These are phyloP conservation scores for Pampus argenteus DNA, from an alignment of 2,797 vertebrate species.

Conservation along the genomic window DNA sequence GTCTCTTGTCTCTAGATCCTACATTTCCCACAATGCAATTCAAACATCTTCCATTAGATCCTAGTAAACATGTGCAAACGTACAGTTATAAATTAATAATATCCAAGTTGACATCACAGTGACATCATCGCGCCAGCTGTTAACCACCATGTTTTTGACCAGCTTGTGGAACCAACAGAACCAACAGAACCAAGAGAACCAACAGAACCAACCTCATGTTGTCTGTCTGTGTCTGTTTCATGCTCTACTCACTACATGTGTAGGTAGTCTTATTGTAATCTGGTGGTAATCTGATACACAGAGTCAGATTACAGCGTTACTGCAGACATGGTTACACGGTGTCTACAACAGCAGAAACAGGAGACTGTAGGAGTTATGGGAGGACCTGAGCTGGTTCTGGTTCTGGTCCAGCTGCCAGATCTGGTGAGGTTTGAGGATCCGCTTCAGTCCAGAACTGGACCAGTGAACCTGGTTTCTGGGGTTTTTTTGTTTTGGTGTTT, in stretches of 20 bases:
- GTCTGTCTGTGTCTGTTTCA: background rate
- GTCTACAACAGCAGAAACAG: slow-evolving; percentile 2
- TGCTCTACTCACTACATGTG: background rate
- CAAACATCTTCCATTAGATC: background rate
- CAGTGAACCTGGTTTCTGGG: no score
- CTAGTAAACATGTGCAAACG: background rate
- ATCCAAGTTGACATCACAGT: no score
- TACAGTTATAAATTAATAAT: background rate
- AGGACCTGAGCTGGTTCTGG: background rate
- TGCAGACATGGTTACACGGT: slow-evolving; percentile 5
- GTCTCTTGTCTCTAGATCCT: no score
- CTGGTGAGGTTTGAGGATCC: no score
- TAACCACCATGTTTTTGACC: no score
- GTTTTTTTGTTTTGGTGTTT: no score
- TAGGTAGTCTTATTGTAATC: background rate
- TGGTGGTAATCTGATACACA: slow-evolving; percentile 39
- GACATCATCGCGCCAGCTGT: no score
- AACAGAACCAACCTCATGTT: background rate
- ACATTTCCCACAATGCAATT: background rate
- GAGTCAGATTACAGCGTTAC: slow-evolving; percentile 43
- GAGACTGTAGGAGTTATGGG: slow-evolving; percentile 1
- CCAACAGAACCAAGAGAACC: background rate
- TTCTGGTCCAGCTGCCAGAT: no score
- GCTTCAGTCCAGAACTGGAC: no score
- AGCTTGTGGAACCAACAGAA: no score